Evolutionary conservation across 1,140 invertebrate genomes (phyloP).

Genomic region (Diorhabda elongata): DNA sequence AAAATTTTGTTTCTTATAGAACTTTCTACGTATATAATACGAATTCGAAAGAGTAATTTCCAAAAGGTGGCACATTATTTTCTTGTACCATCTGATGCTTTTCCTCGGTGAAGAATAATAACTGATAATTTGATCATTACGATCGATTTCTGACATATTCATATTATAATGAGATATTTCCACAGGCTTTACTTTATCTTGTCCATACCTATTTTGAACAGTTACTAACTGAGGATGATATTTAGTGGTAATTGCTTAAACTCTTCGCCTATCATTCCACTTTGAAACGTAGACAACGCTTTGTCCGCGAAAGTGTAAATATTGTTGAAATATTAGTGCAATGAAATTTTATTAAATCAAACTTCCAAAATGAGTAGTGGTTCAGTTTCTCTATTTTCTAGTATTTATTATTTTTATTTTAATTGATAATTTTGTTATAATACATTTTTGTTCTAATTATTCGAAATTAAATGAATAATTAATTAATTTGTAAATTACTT

Average conservation of each 20-base stretch:
- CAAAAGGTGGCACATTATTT: no score
- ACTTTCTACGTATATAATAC: constrained; percentile 10
- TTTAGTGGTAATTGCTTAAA: constrained; percentile 18
- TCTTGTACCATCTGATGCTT: neutral
- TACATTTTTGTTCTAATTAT: constrained; percentile 15
- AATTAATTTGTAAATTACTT: no score
- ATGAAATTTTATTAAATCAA: no score
- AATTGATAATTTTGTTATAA: neutral
- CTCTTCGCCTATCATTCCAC: constrained; percentile 14
- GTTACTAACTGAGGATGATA: constrained; percentile 16
- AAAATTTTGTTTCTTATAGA: neutral
- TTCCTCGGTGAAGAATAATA: constrained; percentile 7
- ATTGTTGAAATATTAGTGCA: no score
- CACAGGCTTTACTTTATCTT: constrained; percentile 14
- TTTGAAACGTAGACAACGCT: neutral
- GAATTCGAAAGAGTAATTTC: constrained; percentile 16
- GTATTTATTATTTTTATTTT: constrained; percentile 12
- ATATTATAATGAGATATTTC: constrained; percentile 8
- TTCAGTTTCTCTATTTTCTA: constrained; percentile 13
- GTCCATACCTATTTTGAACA: constrained; percentile 12
- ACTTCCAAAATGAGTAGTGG: neutral
- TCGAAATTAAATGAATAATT: neutral
- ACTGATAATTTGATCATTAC: neutral
- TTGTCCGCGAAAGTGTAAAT: no score
- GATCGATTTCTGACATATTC: constrained; percentile 8